Evolutionary conservation across 2,888 invertebrate genomes (phyloP), one percentile per base, ranked within the genome.

Genomic region (Hemistola chrysoprasaria): DNA sequence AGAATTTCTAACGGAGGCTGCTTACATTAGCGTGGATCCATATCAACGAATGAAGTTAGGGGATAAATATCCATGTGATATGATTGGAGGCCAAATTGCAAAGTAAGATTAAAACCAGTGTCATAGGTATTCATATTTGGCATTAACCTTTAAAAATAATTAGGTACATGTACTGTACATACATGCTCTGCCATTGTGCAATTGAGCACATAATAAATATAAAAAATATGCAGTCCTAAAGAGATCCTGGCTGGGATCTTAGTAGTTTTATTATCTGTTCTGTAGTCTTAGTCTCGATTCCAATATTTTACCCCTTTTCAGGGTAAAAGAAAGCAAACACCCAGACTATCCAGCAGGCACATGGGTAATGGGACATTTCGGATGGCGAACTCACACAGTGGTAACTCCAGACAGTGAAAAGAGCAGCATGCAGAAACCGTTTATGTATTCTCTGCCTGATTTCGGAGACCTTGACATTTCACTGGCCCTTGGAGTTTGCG

Each of bases 21-120:
- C 90, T 34, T 93, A 87, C 60, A 62, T 93, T n/a, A 93, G 93
- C 52, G 92, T 94, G 22, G 94, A 94, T 73, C 94, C 94, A 0
- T 94, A 93, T 53, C 79, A 80, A 47, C 63, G 79, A 20, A 47
- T 78, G 57, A 79, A 78, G 90, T 90, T 80, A 65, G 65, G 78
- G 48, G 32, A 59, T 52, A 36, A 61, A 32, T 77, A 78, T 78
- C 62, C 71, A 61, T 58, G 92, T 31, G 91, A 91, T 10, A 92
- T 94, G 91, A 90, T 93, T 45, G 94, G 94, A 11, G 78, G 90
- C 2, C 94, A 94, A 84, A 86, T 94, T 30, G 93, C 92, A 1
- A 91, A 90, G 93, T 93, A 79, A 72, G 62, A 58, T n/a, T n/a
- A n/a, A n/a, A n/a, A n/a, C n/a, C n/a, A n/a, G n/a, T n/a, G n/a